Conservation (phyloP, 2,113 vertebrate species). For the Prinia subflava region DNA sequence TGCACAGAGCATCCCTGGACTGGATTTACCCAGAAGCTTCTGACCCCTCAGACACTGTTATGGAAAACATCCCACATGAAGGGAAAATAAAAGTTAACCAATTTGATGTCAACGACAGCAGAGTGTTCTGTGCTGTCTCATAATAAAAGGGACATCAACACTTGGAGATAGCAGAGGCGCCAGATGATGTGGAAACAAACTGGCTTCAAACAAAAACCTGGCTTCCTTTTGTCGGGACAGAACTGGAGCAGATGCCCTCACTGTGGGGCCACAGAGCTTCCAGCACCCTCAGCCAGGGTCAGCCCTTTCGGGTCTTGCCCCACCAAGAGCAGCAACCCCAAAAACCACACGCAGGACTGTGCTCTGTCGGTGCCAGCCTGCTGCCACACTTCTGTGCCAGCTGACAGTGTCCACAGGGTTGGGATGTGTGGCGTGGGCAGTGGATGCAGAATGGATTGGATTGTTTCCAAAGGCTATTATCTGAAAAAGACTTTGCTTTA, state of each 20-base stretch:
- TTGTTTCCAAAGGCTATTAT: slow-evolving; percentile 9
- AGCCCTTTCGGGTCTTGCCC: background rate
- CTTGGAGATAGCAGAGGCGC: accelerated
- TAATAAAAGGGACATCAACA: background rate
- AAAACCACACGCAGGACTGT: accelerated
- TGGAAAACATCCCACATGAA: background rate
- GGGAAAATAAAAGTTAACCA: too few relatives aligned
- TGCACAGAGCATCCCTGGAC: background rate
- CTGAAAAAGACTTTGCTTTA: slow-evolving; percentile 12
- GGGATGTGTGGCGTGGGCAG: background rate
- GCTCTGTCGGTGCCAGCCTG: accelerated
- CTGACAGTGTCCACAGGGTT: accelerated
- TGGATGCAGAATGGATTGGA: background rate
- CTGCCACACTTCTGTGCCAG: background rate
- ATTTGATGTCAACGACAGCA: background rate
- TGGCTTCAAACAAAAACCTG: background rate
- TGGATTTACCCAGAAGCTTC: background rate
- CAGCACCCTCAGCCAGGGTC: background rate
- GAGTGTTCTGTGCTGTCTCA: background rate
- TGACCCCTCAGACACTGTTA: background rate
- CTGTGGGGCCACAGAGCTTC: background rate
- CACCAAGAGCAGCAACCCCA: background rate
- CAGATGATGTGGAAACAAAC: background rate
- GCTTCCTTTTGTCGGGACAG: background rate
- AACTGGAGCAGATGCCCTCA: background rate